Conservation (phyloP, 2,113 vertebrate genomes). For the Coptodon rendalli region DNA sequence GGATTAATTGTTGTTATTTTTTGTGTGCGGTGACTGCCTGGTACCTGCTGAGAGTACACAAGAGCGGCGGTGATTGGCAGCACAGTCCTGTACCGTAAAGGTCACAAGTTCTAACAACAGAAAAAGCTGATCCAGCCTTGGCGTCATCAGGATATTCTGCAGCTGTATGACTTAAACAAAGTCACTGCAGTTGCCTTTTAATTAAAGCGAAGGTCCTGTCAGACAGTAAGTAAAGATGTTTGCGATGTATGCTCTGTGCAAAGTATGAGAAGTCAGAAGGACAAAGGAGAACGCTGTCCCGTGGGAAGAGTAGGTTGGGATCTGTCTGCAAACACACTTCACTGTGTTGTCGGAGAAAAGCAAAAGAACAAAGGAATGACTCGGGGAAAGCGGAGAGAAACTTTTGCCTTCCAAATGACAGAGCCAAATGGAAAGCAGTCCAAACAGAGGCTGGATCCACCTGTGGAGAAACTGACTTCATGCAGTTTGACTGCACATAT, state of each 20-base stretch:
- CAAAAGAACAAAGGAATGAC: background rate
- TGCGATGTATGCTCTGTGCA: background rate
- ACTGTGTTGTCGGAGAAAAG: background rate
- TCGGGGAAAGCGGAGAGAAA: background rate
- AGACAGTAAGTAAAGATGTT: background rate
- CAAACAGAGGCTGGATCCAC: background rate
- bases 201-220: background rate
- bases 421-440: conserved; percentile 15
- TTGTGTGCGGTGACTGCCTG: background rate
- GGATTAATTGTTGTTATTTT: conserved; percentile 15
- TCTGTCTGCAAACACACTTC: background rate
- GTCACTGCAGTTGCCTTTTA: background rate
- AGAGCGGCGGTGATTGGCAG: background rate
- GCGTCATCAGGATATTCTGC: background rate
- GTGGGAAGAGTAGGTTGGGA: background rate
- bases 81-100: background rate
- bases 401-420: background rate
- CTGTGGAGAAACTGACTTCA: conserved; percentile 41
- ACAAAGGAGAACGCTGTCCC: background rate
- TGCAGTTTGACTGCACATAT: background rate
- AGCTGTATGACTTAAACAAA: background rate
- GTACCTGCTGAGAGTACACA: background rate
- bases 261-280: background rate
- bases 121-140: background rate
- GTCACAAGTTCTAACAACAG: background rate